Base-by-base conservation (phyloP, 2,113 vertebrate genomes). In the Larimichthys crocea region DNA sequence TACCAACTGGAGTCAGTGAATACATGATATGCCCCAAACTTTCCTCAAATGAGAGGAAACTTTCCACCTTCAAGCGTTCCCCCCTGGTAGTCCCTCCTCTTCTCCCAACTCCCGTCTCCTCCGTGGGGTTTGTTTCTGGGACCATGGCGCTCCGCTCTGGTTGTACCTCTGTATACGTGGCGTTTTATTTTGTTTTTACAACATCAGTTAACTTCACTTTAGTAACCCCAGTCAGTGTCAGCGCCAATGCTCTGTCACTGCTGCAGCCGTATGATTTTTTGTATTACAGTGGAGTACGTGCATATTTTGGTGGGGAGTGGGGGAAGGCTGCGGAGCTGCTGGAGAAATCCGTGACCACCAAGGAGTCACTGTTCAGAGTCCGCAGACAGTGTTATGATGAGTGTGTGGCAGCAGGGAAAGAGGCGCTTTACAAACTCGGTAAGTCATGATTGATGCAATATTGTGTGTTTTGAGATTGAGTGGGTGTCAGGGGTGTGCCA, bases 221-320 rank as follows among this genome's bases (percentile, higher is more conserved):
- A 22, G 57, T 22, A n/a, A 19, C 46, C 49, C 84, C 78, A 0
- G 77, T 53, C 10, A 68, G 60, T 11, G 74, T 85, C 12, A 26
- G 56, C 46, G 20, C 84, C 0, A 68, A 65, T 19, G 74, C 61
- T 1, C 63, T 86, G 53, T 82, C 91, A 0, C 85, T 92, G 0
- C 63, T 96, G 87, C 84, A 83, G 67, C 93, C 97, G 14, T 85
- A 96, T 57, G 98, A 99, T 79, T 88, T 93, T 57, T 85, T 98
- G 73, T 98, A 97, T 81, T 97, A 97, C 19, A 94, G 95, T 16
- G 98, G 97, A 8, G 95, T 98, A 10, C 95, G 96, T 2, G 96
- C 96, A 0, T 99, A 98, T 76, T 96, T 97, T 22, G 84, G 80
- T 0, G 93, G 89, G 80, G 96, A 98, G 60, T 99, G 97, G 97